Base-by-base conservation (phyloP, 2,888 invertebrate species). In the Polymixis lichenea region DNA sequence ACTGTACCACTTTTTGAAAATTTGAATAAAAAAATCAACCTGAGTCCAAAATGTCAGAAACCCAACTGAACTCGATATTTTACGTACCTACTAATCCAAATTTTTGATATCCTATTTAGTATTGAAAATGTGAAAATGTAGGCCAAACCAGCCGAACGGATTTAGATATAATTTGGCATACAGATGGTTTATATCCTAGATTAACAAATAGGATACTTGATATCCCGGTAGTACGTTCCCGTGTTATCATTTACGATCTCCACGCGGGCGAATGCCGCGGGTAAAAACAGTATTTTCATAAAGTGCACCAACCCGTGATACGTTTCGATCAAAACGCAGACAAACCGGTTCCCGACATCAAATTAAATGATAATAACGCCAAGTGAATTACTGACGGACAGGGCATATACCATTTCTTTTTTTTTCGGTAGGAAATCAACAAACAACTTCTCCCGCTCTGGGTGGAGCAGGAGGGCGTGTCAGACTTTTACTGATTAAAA, bases 11-110 rank as follows among this genome's bases (percentile, higher is more conserved):
- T n/a, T n/a, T n/a, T n/a, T n/a, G n/a, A n/a, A n/a, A n/a, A n/a
- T n/a, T n/a, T n/a, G n/a, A n/a, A n/a, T 61, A 56, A 78, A 71
- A 53, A 73, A 64, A 11, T 6, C 0, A 25, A 53, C 15, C 19
- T 1, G 53, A 49, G 19, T 38, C 1, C 28, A n/a, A 25, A 53
- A 61, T 62, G 11, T 61, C 38, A 15, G 22, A 65, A 61, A 71
- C 22, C 13, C 2, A 78, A n/a, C 15, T 51, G 38, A n/a, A 32
- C 32, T 46, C 32, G 13, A 53, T 46, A 66, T 28, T 28, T 66
- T 8, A 17, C 28, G 43, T 22, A 28, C 43, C 43, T 46, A 46
- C 22, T 64, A 69, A 61, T 56, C 56, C 25, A 61, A 22, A 73
- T 73, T 49, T 51, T 62, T 69, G 13, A 19, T 13, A 38, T 15